Conservation (phyloP, 2,797 vertebrate genomes). For the Poeciliopsis gracilis region DNA sequence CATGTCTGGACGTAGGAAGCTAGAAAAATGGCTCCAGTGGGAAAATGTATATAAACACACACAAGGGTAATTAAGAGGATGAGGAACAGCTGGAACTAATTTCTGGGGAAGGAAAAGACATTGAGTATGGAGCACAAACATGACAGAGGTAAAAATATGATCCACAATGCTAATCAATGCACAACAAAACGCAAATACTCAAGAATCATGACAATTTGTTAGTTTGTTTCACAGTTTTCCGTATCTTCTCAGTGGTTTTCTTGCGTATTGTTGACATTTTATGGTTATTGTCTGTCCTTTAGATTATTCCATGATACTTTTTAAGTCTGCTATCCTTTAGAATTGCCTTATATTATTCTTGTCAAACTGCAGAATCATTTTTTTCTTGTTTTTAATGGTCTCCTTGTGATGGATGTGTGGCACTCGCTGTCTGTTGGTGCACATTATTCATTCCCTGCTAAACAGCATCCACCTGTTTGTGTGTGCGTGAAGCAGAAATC, state of each 20-base stretch:
- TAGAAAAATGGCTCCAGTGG: neutral
- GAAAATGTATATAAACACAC: neutral
- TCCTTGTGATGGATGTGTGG: neutral
- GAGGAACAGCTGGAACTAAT: neutral
- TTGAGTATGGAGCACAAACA: neutral
- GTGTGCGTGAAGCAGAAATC: conserved; percentile 8
- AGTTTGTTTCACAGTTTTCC: neutral
- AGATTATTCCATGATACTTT: neutral
- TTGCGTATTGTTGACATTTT: neutral
- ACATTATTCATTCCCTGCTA: neutral
- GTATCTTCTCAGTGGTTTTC: neutral
- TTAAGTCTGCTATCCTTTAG: neutral
- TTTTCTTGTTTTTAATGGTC: neutral
- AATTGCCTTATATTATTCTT: neutral
- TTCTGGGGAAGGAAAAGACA: neutral
- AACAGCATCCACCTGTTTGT: neutral
- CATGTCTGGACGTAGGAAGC: neutral
- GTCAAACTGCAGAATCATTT: neutral
- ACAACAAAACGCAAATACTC: neutral
- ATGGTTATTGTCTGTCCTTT: neutral
- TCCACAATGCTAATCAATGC: neutral
- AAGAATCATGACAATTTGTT: neutral
- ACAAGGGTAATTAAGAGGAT: neutral
- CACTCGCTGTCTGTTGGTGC: neutral
- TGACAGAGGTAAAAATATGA: neutral